Evolutionary conservation across 1,140 invertebrate species (phyloP), one percentile per base, ranked within the genome.

Genomic region (Polypedilum pembai): DNA sequence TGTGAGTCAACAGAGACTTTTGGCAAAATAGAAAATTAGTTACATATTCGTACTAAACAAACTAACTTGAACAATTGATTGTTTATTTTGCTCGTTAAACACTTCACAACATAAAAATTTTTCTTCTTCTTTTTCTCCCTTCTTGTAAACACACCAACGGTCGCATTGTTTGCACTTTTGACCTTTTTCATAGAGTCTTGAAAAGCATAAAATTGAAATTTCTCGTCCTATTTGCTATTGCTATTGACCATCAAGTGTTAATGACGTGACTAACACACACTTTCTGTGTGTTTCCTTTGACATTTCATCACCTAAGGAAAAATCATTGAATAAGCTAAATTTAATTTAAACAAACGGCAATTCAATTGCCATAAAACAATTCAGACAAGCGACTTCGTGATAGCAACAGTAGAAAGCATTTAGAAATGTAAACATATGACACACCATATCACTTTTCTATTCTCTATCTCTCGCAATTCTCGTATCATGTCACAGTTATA

Each of bases 1-100:
- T 56, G 45, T 12, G 10, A 56, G 10, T 56, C 24, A 33, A 33
- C 24, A 33, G 24, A 33, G 24, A 33, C 24, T 33, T 33, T 33
- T 56, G 10, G 45, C 3, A 56, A 56, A 56, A 15, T 3, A 1
- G 45, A n/a, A 56, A 56, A 56, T 56, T 56, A 56, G 45, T 56
- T 56, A 56, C 45, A 56, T 56, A 56, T 56, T 56, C 45, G n/a
- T 56, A 56, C 45, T n/a, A 56, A 56, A 56, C n/a, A 56, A 4
- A 56, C 41, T 15, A 3, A 45, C 24, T 33, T 33, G 24, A 5
- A 33, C 24, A 33, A 33, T 33, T 33, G 24, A n/a, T 56, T 56
- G 45, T 56, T 56, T 56, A 56, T 56, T 56, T n/a, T n/a, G 45
- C 45, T 15, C n/a, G 45, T 56, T 56, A 56, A 56, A 56, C 45